Evolutionary conservation across 2,888 invertebrate genomes (phyloP), one percentile per base, ranked within the genome.

Genomic region (Agrenia bidenticulata): DNA sequence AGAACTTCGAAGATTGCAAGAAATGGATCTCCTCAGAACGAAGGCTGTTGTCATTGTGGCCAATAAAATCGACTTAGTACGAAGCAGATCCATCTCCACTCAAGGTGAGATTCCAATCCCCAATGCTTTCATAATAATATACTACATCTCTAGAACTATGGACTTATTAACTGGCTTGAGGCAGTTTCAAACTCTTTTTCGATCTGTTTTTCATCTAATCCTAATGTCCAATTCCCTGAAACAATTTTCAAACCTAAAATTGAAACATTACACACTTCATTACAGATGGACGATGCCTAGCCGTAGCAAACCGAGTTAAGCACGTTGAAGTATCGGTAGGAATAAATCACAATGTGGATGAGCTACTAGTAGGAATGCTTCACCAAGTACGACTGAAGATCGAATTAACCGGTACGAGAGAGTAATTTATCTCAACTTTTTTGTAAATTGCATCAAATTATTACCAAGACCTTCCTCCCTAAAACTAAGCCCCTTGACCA

Each of bases 321-420:
- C 94, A 93, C 84, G 90, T 94, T 74, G 96, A 97, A 82, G 90
- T 95, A 19, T 96, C 96, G 0, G 95, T 95, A 15, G 96, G 94
- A 15, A 92, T 97, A 78, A 96, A 95, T 81, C 94, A 96, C 84
- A 94, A 95, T 80, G 93, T 96, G 27, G 96, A 97, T 82, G 95
- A 97, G 78, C 85, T 97, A 0, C 84, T 97, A 50, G 95, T 94
- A 24, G 96, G 96, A 0, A 89, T 94, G 64, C 85, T 97, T 69
- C 92, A 89, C 77, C 94, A 95, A 81, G 93, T 95, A 77, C 85
- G 94, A 59, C 84, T 94, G 74, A 92, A 92, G 81, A 85, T 85
- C 77, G 79, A 79, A 50, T 72, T 77, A 37, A 63, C 73, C 60
- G 75, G 75, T 73, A 68, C n/a, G n/a, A n/a, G n/a, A n/a, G n/a